phyloP scores from a whole-genome alignment of 92 coral and sea anemone genomes.

The Zoanthus sociatus region DNA sequence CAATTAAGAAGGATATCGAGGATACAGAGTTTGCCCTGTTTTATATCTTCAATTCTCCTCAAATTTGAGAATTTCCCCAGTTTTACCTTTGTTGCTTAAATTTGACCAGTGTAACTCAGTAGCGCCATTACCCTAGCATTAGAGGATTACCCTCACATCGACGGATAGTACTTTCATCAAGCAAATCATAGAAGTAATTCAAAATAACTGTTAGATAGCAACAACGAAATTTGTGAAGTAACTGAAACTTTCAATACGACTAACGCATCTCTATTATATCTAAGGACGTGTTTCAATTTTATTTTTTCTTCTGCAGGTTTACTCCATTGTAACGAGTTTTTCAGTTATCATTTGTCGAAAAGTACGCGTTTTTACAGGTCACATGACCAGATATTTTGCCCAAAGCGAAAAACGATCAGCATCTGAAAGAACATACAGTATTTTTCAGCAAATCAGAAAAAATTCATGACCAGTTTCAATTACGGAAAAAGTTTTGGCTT shows the following conservation, averaged over 20 bases:
- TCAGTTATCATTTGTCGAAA: too few species aligned
- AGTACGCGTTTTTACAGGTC: too few species aligned
- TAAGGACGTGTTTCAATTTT: background rate
- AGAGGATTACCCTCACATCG: constrained; percentile 33
- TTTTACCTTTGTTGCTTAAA: too few species aligned
- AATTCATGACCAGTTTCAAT: constrained; percentile 56
- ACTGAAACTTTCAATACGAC: background rate
- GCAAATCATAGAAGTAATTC: background rate
- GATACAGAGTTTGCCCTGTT: too few species aligned
- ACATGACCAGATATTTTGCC: too few species aligned
- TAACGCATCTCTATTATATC: background rate
- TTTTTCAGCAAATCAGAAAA: constrained; percentile 6
- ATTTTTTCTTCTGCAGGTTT: background rate
- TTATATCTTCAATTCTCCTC: too few species aligned
- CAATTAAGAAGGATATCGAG: too few species aligned
- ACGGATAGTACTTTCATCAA: constrained; percentile 16
- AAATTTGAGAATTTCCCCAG: too few species aligned
- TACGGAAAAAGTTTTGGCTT: constrained; percentile 44
- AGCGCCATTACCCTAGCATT: constrained; percentile 30
- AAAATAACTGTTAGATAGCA: background rate
- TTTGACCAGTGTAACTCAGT: constrained; percentile 49
- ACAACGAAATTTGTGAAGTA: background rate
- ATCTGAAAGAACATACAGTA: background rate
- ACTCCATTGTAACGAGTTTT: background rate
- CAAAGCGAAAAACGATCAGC: background rate